These are phyloP conservation scores for Daktulosphaira vitifoliae DNA, from an alignment of 1,140 invertebrate species.

Conservation along the genomic window DNA sequence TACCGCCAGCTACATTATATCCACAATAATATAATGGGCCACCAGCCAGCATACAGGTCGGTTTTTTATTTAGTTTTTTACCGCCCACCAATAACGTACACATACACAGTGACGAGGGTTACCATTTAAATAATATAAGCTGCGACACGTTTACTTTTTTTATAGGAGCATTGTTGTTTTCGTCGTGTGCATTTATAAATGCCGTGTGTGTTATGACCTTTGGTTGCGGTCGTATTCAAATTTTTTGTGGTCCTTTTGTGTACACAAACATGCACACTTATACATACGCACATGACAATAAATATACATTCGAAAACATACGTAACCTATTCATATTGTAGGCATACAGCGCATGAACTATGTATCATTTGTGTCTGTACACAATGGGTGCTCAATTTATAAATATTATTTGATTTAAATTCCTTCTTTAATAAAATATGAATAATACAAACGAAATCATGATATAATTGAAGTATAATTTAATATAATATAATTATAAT, in stretches of 20 bases:
- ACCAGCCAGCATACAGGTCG: neutral
- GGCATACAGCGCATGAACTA: neutral
- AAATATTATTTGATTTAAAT: slow-evolving; percentile 21
- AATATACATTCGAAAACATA: neutral
- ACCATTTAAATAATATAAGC: slow-evolving; percentile 25
- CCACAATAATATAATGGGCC: neutral
- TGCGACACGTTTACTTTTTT: slow-evolving; percentile 27
- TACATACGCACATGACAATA: neutral
- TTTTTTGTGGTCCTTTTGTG: slow-evolving; percentile 33
- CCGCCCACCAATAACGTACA: slow-evolving; percentile 9
- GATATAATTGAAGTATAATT: too few species aligned
- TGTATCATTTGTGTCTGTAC: neutral
- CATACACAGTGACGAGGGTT: neutral
- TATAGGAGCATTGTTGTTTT: slow-evolving; percentile 26
- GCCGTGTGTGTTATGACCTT: slow-evolving; percentile 27
- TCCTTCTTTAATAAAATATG: too few species aligned
- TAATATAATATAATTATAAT: too few species aligned
- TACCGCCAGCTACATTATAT: neutral
- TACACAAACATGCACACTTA: neutral
- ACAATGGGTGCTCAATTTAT: slow-evolving; percentile 13
- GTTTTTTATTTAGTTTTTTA: slow-evolving; percentile 3
- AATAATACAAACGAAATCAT: too few species aligned
- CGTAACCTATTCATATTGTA: slow-evolving; percentile 25
- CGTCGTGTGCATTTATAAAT: slow-evolving; percentile 29
- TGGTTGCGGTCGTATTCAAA: slow-evolving; percentile 33